phyloP scores from a whole-genome alignment of 2,113 vertebrate species.

The Vidua chalybeata region DNA sequence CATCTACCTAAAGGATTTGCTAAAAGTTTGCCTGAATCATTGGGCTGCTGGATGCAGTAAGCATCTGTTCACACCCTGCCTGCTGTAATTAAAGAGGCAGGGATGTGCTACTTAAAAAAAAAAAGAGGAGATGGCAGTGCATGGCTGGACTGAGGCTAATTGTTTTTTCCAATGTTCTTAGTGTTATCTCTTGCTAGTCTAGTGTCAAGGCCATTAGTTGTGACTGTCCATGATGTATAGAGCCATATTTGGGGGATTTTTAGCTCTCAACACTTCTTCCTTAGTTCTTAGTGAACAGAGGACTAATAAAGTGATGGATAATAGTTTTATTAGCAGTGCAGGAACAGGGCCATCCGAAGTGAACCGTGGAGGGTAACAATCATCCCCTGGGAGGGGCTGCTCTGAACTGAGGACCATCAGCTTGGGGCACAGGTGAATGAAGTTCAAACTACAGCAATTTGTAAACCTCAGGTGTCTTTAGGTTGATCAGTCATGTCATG shows the following conservation, averaged over 20 bases:
- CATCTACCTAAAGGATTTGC: constrained; percentile 25
- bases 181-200: neutral
- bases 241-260: neutral
- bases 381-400: neutral
- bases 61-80: constrained; percentile 10
- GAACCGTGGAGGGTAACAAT: rapidly evolving
- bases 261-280: neutral
- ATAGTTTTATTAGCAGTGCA: neutral
- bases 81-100: constrained; percentile 27
- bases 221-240: neutral
- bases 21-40: constrained; percentile 8
- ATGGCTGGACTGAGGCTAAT: neutral
- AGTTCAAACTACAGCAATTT: neutral
- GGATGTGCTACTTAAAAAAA: neutral
- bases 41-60: constrained; percentile 11
- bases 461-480: neutral
- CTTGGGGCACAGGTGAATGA: neutral
- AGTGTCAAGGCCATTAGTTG: neutral
- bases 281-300: neutral
- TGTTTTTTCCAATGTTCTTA: neutral
- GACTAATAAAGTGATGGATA: neutral
- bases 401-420: neutral
- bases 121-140: neutral
- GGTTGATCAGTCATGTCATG: neutral
- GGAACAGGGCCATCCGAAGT: neutral